Base-by-base conservation (phyloP, 2,888 invertebrate species). In the Chorisops tibialis region DNA sequence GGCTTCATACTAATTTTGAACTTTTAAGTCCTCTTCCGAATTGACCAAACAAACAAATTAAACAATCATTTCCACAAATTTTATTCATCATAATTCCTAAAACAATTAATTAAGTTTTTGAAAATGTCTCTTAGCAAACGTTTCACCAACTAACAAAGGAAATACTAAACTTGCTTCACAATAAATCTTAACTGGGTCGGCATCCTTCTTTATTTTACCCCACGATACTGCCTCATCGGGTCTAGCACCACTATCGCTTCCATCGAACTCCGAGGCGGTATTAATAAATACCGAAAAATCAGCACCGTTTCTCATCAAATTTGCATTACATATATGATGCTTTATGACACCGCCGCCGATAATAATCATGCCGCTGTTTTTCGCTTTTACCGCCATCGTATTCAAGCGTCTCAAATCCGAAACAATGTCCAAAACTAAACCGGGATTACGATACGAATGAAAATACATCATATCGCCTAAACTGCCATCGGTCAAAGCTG, bases 391-490 rank as follows among this genome's bases (percentile, higher is more conserved):
- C 14, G 98, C 92, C 85, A 98, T 93, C 18, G 90, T 87, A 79
- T 99, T 99, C 22, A 99, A 79, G 60, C 93, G 83, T 59, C 89
- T 82, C 62, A 99, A 81, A 81, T 98, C 98, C 74, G 93, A 89
- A 19, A 96, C 81, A 73, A 99, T 94, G 75, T 99, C 99, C 50
- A 99, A 80, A 24, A 96, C 81, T 6, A 99, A 82, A 1, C 98
- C 98, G 0, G 97, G 94, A 74, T 90, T 90, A 69, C 87, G 89
- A 74, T 88, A 96, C 0, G 96, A 94, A 79, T 99, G 98, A 74
- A 99, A 96, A 76, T 95, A 99, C 86, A 99, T 91, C 97, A 99
- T 98, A 75, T 99, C 99, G 0, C 99, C 96, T 64, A 92, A 80
- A 68, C 96, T 96, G 1, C 99, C 99, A 80, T 99, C 99, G 0